Conservation (phyloP, 2,113 vertebrate species). For the Pseudorasbora parva region DNA sequence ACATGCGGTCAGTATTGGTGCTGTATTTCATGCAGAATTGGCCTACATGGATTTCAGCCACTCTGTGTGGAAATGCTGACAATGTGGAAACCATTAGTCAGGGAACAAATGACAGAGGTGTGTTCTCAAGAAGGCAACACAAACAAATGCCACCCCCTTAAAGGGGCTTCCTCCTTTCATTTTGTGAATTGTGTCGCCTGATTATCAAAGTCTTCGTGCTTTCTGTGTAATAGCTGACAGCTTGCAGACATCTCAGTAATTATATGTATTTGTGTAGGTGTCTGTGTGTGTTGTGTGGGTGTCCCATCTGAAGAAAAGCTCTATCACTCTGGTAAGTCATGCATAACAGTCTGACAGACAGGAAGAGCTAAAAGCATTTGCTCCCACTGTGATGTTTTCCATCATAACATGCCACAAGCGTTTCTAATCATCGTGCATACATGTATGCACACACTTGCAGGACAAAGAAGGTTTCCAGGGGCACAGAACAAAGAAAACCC, state of each 20-base stretch:
- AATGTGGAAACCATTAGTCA: background rate
- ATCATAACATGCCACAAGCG: slow-evolving; percentile 33
- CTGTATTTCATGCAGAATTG: slow-evolving; percentile 9
- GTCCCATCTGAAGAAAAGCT: slow-evolving; percentile 14
- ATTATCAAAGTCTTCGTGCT: background rate
- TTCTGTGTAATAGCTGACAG: background rate
- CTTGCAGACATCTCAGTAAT: slow-evolving; percentile 13
- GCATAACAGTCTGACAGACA: background rate
- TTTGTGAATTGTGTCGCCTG: slow-evolving; percentile 1
- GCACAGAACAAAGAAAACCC: background rate
- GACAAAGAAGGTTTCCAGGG: background rate
- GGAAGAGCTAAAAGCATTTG: slow-evolving; percentile 5
- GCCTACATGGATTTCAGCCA: background rate
- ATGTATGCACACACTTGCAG: background rate
- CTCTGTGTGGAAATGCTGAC: slow-evolving; percentile 10
- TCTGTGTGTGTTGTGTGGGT: slow-evolving; percentile 6
- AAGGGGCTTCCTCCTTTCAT: background rate
- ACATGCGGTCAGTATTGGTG: background rate
- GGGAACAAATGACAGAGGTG: slow-evolving; percentile 13
- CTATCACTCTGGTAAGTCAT: slow-evolving; percentile 6
- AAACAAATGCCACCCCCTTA: background rate
- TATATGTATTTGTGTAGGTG: background rate
- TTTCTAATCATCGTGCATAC: slow-evolving; percentile 5
- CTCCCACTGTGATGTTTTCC: slow-evolving; percentile 6
- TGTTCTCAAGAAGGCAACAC: slow-evolving; percentile 6